Conservation (phyloP, 2,797 vertebrate species). For the Bovichtus variegatus region DNA sequence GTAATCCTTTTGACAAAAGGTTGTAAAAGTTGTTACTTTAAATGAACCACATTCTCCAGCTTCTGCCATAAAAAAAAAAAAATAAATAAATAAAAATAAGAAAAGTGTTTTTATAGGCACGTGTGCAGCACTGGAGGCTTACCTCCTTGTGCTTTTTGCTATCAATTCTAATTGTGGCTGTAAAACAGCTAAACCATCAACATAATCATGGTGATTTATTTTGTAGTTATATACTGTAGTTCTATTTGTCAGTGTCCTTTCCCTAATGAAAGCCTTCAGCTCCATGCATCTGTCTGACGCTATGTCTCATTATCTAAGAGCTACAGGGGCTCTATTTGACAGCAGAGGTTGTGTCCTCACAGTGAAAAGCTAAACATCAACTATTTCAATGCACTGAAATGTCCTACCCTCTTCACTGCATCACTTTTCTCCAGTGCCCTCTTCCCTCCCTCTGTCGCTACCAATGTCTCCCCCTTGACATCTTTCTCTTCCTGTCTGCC, state of each 20-base stretch:
- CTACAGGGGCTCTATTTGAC: conserved; percentile 48
- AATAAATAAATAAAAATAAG: too few relatives aligned
- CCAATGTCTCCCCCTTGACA: conserved; percentile 46
- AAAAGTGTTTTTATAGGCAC: background rate
- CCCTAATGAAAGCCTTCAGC: conserved; percentile 58
- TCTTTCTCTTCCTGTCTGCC: conserved; percentile 54
- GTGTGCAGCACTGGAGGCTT: background rate
- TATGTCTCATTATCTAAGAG: conserved; percentile 55
- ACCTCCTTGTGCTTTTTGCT: background rate
- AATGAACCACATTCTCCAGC: background rate
- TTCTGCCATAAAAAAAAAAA: background rate
- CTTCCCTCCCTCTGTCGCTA: conserved; percentile 18
- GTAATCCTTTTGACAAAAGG: too few relatives aligned
- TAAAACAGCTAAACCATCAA: background rate
- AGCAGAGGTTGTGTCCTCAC: conserved; percentile 65
- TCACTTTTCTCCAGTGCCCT: conserved; percentile 27
- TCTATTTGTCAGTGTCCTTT: conserved; percentile 37
- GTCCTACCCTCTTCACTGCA: conserved; percentile 13
- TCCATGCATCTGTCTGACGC: conserved; percentile 41
- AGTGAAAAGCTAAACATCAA: conserved; percentile 29
- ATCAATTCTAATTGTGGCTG: background rate
- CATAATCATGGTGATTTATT: conserved; percentile 11
- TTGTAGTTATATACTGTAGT: background rate
- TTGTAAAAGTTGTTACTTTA: background rate
- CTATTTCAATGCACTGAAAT: background rate